Percentiles rank a stretch among this genome's conserved stretches.
These are phyloP conservation scores for Sceloporus undulatus DNA, from an alignment of 2,113 vertebrate genomes.

Conservation along the genomic window DNA sequence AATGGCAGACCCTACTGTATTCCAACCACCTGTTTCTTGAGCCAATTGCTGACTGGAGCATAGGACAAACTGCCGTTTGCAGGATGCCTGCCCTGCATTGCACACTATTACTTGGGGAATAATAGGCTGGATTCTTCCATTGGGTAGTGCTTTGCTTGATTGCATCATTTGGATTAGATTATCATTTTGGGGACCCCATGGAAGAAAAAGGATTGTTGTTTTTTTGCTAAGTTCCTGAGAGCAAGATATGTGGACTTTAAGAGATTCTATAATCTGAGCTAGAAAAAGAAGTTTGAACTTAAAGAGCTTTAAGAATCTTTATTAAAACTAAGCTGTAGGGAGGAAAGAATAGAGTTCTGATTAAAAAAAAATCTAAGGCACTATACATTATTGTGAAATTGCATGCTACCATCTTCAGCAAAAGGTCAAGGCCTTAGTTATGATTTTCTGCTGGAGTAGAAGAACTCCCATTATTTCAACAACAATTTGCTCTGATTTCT, in stretches of 20 bases:
- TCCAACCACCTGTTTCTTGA: too few relatives aligned
- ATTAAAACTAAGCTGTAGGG: background rate
- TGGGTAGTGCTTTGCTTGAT: background rate
- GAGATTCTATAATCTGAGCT: background rate
- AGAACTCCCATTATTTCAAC: background rate
- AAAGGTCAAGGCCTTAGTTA: background rate
- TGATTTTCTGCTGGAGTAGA: background rate
- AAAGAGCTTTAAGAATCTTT: background rate
- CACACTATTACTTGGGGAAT: background rate
- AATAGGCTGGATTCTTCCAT: background rate
- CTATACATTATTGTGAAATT: background rate
- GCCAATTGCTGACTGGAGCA: too few relatives aligned
- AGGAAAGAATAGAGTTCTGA: background rate
- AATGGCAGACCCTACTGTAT: too few relatives aligned
- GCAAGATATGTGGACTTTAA: background rate
- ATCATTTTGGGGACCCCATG: background rate
- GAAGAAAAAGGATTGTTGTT: background rate
- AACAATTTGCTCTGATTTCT: constrained; percentile 3
- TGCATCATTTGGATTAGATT: background rate
- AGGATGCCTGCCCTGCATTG: background rate
- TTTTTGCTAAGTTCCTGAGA: background rate
- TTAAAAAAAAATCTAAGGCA: background rate
- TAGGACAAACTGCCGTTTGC: too few relatives aligned
- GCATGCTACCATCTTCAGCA: background rate
- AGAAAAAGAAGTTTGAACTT: background rate